Conservation (phyloP, 2,113 vertebrate species). For the Proteles cristata region DNA sequence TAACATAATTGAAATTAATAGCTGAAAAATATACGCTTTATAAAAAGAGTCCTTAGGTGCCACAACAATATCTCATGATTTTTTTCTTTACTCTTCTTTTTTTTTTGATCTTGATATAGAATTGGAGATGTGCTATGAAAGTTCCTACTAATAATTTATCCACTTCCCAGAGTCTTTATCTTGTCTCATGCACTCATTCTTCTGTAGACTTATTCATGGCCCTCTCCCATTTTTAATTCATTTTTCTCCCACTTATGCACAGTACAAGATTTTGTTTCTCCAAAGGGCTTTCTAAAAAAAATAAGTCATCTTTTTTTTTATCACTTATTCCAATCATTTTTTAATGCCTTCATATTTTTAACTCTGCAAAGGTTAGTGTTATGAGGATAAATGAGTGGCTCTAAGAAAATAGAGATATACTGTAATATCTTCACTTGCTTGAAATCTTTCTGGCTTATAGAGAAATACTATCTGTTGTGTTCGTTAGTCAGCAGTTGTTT, state of each 20-base stretch:
- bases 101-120: background rate
- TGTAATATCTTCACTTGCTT: background rate
- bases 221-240: background rate
- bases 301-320: background rate
- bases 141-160: background rate
- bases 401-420: background rate
- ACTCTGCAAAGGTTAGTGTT: background rate
- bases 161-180: background rate
- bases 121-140: background rate
- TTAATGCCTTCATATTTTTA: conserved; percentile 21
- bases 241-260: background rate
- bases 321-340: background rate
- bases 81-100: background rate
- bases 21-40: background rate
- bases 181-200: background rate
- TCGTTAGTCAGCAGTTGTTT: background rate
- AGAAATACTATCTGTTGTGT: background rate
- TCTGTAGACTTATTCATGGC: background rate
- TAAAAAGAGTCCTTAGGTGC: background rate
- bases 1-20: background rate
- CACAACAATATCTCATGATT: background rate
- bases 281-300: background rate
- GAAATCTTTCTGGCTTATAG: conserved; percentile 14
- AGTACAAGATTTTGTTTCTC: background rate
- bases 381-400: background rate